These are phyloP conservation scores for Chromobotia macracanthus DNA, from an alignment of 2,797 vertebrate species.

Conservation along the genomic window DNA sequence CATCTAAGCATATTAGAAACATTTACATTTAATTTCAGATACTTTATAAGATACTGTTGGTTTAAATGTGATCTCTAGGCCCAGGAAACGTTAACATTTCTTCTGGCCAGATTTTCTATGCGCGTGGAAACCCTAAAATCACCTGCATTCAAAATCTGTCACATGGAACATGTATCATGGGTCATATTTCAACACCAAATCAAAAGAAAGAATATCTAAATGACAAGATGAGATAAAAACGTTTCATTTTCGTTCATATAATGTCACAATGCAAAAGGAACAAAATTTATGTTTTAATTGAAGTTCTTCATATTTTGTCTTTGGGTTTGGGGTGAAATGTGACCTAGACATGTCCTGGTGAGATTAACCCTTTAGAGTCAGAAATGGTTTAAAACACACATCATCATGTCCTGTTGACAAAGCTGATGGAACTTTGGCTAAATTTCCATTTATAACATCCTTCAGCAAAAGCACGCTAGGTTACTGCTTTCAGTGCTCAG, in stretches of 20 bases:
- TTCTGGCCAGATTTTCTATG: constrained; percentile 99
- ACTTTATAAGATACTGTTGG: no score
- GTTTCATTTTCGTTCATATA: no score
- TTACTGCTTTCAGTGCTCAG: constrained; percentile 99
- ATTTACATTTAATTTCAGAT: no score
- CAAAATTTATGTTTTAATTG: constrained; percentile 66
- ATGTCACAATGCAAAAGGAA: no score
- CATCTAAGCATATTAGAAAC: no score
- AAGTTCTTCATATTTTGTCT: neutral
- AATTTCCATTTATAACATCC: constrained; percentile 99
- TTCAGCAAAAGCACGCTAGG: constrained; percentile 99
- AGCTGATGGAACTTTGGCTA: constrained; percentile 94
- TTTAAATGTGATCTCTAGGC: no score
- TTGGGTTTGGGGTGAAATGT: neutral
- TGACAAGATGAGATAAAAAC: no score
- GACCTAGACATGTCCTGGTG: neutral
- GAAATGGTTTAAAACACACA: constrained; percentile 83
- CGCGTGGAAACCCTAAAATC: constrained; percentile 99
- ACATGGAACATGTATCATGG: constrained; percentile 68
- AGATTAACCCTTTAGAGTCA: neutral
- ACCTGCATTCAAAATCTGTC: constrained; percentile 69
- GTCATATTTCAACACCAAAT: constrained; percentile 82
- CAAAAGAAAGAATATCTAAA: constrained; percentile 54
- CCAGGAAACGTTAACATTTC: no score
- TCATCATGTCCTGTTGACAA: constrained; percentile 93